Evolutionary conservation across 2,113 vertebrate species (phyloP).

Genomic region (Cervus canadensis): DNA sequence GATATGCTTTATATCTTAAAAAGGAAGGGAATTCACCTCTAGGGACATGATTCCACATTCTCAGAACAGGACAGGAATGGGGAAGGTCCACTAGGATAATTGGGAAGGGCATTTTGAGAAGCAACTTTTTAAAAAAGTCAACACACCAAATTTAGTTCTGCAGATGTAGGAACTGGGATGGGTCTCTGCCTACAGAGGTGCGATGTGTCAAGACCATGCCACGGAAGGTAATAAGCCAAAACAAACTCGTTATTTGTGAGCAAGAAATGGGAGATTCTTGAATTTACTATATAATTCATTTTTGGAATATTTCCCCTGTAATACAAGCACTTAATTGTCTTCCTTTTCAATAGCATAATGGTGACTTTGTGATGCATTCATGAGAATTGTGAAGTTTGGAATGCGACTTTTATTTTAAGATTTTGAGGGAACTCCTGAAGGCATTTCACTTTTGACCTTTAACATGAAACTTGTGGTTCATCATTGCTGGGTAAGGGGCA

Average conservation of each 20-base stretch:
- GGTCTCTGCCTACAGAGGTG: neutral
- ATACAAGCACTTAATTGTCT: conserved; percentile 79
- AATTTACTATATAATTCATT: conserved; percentile 55
- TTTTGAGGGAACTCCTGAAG: conserved; percentile 77
- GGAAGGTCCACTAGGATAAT: no score
- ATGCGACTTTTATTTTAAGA: conserved; percentile 85
- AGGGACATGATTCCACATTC: neutral
- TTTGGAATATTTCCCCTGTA: conserved; percentile 69
- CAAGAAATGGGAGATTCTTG: conserved; percentile 51
- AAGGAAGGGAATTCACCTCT: neutral
- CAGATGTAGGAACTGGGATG: neutral
- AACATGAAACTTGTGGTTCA: conserved; percentile 65
- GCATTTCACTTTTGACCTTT: conserved; percentile 84
- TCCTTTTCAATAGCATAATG: conserved; percentile 78
- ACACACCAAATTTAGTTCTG: neutral
- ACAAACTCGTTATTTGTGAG: conserved; percentile 51
- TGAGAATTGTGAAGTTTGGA: conserved; percentile 78
- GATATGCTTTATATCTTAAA: neutral
- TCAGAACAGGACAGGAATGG: neutral
- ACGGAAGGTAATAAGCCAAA: conserved; percentile 16
- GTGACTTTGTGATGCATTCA: conserved; percentile 78
- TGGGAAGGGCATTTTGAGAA: neutral
- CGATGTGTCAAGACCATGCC: neutral
- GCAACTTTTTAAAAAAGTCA: neutral
- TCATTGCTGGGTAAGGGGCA: conserved; percentile 25